These are phyloP conservation scores for Synergus laeviventris DNA, from an alignment of 2,888 invertebrate species.

Conservation along the genomic window DNA sequence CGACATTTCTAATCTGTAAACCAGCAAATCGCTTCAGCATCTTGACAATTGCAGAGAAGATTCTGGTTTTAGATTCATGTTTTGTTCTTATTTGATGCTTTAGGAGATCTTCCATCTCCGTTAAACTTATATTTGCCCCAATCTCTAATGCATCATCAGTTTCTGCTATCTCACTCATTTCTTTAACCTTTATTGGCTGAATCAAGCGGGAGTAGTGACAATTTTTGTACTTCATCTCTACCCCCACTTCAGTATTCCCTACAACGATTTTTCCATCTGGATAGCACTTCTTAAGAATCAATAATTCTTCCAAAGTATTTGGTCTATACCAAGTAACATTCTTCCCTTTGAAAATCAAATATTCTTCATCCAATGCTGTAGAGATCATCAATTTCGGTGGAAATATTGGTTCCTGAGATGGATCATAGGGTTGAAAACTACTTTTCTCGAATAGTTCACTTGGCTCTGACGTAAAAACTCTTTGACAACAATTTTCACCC, in stretches of 20 bases:
- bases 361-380: slow-evolving; percentile 78
- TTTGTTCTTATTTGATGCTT: slow-evolving; percentile 76
- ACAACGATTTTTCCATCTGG: slow-evolving; percentile 87
- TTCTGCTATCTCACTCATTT: slow-evolving; percentile 80
- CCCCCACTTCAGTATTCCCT: slow-evolving; percentile 91
- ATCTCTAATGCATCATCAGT: slow-evolving; percentile 80
- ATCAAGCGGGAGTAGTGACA: slow-evolving; percentile 86
- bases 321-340: slow-evolving; percentile 87
- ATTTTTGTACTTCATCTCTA: slow-evolving; percentile 93
- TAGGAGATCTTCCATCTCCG: slow-evolving; percentile 83
- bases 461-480: slow-evolving; percentile 64
- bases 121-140: slow-evolving; percentile 87
- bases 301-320: slow-evolving; percentile 79
- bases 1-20: slow-evolving; percentile 94
- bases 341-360: slow-evolving; percentile 80
- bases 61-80: slow-evolving; percentile 78
- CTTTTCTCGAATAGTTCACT: slow-evolving; percentile 78
- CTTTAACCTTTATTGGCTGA: slow-evolving; percentile 82
- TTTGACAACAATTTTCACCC: slow-evolving; percentile 84
- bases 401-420: slow-evolving; percentile 93
- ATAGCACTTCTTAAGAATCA: slow-evolving; percentile 81
- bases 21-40: slow-evolving; percentile 96
- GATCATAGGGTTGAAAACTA: slow-evolving; percentile 85
- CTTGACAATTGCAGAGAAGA: slow-evolving; percentile 83
- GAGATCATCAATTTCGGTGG: slow-evolving; percentile 84